phyloP scores from a whole-genome alignment of 2,888 invertebrate species.

The Sceliomorpha sp. region DNA sequence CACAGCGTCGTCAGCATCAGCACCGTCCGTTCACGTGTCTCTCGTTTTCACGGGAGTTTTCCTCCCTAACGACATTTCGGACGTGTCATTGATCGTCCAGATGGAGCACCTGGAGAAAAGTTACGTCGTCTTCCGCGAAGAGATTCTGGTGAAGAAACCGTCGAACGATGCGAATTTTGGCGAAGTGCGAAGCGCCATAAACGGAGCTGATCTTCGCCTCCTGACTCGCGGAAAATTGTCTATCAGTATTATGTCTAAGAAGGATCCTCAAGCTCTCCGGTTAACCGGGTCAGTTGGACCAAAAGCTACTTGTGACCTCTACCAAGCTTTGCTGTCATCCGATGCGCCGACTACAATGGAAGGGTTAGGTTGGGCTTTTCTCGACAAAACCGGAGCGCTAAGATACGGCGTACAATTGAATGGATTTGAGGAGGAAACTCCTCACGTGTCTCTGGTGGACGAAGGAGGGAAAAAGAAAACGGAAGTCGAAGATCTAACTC shows the following conservation, averaged over 20 bases:
- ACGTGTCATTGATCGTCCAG: slow-evolving; percentile 86
- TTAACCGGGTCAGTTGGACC: slow-evolving; percentile 88
- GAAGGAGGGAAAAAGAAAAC: slow-evolving; percentile 87
- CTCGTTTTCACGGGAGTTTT: slow-evolving; percentile 92
- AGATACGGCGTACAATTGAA: slow-evolving; percentile 85
- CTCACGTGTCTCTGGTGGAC: slow-evolving; percentile 86
- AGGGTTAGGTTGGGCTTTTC: slow-evolving; percentile 90
- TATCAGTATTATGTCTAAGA: slow-evolving; percentile 86
- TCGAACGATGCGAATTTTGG: slow-evolving; percentile 88
- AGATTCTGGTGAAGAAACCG: slow-evolving; percentile 85
- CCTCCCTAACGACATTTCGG: slow-evolving; percentile 83
- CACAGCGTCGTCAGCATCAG: slow-evolving; percentile 89
- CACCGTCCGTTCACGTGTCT: slow-evolving; percentile 90
- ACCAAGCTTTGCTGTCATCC: slow-evolving; percentile 86
- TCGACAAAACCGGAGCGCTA: slow-evolving; percentile 89
- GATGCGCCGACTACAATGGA: slow-evolving; percentile 77
- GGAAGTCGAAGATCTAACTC: slow-evolving; percentile 88
- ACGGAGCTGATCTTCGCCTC: slow-evolving; percentile 87
- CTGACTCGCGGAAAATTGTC: slow-evolving; percentile 89
- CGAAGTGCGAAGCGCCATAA: slow-evolving; percentile 89
- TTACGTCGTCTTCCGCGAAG: slow-evolving; percentile 88
- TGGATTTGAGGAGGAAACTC: slow-evolving; percentile 71
- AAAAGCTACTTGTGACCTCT: slow-evolving; percentile 89
- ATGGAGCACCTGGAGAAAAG: slow-evolving; percentile 87
- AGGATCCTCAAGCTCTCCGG: slow-evolving; percentile 84